phyloP scores from a whole-genome alignment of 2,113 vertebrate genomes.

The Alaudala cheleensis region DNA sequence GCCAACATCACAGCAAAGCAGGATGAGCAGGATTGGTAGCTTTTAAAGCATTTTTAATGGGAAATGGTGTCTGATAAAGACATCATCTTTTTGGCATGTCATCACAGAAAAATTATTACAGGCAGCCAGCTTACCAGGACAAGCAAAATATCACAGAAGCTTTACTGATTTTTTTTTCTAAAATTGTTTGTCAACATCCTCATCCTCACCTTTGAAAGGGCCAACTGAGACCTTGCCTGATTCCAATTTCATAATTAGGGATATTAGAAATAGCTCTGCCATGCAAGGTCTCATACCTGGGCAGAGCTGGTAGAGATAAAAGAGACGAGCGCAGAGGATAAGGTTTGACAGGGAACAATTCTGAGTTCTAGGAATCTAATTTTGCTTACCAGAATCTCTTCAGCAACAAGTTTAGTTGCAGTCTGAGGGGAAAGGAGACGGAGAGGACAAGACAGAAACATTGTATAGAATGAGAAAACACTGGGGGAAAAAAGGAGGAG shows the following conservation, averaged over 20 bases:
- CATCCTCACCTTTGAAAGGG: background rate
- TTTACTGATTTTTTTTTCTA: background rate
- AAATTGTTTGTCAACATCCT: background rate
- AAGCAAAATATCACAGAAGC: background rate
- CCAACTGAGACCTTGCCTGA: background rate
- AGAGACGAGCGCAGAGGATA: background rate
- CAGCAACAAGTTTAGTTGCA: background rate
- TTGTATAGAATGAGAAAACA: background rate
- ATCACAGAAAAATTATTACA: slow-evolving; percentile 23
- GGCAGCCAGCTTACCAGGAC: background rate
- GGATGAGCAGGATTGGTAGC: background rate
- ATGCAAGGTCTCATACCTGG: background rate
- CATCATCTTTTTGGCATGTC: background rate
- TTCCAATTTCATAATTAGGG: background rate
- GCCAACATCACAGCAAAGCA: background rate
- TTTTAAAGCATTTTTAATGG: background rate
- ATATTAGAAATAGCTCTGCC: background rate
- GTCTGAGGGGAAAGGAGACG: background rate
- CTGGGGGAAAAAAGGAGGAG: background rate
- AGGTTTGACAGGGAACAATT: slow-evolving; percentile 13
- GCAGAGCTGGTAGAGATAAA: background rate
- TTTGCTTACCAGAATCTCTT: slow-evolving; percentile 2
- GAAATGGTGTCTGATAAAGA: background rate
- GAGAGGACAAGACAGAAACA: background rate
- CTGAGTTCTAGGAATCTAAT: slow-evolving; percentile 20